Conservation (phyloP, 2,113 vertebrate species). For the Zosterops hypoxanthus region DNA sequence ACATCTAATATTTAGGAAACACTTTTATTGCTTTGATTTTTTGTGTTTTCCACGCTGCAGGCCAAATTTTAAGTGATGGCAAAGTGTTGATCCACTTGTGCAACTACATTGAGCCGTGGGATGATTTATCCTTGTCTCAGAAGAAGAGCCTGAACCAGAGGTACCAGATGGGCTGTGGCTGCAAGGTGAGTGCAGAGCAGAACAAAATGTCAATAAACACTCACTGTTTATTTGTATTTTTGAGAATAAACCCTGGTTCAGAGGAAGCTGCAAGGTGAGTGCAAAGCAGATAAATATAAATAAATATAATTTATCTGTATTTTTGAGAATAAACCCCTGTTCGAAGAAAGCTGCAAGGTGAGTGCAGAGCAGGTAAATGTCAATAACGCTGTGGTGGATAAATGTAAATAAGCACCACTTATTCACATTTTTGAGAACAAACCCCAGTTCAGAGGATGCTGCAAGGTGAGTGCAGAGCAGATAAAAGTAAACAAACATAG, state of each 20-base stretch:
- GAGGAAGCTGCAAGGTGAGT: too few species aligned
- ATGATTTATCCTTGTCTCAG: conserved; percentile 86
- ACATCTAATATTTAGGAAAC: neutral
- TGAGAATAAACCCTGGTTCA: accelerated
- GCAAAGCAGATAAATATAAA: accelerated
- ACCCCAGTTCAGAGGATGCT: accelerated
- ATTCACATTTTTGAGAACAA: accelerated
- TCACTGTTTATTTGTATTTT: accelerated
- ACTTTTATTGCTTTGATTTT: neutral
- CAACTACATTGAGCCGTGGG: conserved; percentile 89
- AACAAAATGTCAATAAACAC: neutral
- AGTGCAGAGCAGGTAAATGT: neutral
- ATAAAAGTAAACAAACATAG: accelerated
- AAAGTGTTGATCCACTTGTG: conserved; percentile 89
- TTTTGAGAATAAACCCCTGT: accelerated
- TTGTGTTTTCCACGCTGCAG: conserved; percentile 42
- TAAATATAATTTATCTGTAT: accelerated
- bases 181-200: conserved; percentile 82
- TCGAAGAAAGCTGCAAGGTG: neutral
- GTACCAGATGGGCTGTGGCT: conserved; percentile 91
- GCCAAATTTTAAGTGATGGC: conserved; percentile 83
- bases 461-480: neutral
- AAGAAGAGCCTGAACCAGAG: conserved; percentile 90
- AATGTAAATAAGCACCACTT: neutral
- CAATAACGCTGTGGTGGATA: too few species aligned